Evolutionary conservation across 2,888 invertebrate genomes (phyloP).

Genomic region (Eupithecia inturbata): DNA sequence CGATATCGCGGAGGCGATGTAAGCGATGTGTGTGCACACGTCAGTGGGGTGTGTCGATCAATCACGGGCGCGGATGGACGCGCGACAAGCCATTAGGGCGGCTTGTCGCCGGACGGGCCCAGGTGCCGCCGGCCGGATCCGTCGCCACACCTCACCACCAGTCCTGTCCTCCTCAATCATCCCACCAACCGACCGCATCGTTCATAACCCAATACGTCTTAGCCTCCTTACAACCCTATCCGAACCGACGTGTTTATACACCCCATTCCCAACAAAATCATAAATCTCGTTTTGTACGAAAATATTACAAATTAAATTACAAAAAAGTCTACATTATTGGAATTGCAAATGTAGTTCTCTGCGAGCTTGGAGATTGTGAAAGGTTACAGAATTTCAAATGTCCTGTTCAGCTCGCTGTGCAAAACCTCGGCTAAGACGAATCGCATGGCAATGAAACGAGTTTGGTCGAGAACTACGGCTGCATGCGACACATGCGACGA

Average conservation of each 20-base stretch:
- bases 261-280: not conserved
- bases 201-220: conserved; percentile 50
- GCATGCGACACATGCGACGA: conserved; percentile 51
- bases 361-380: conserved; percentile 23
- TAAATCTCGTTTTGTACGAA: not conserved
- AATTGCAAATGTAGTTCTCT: conserved; percentile 25
- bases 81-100: conserved; percentile 80
- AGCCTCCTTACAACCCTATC: conserved; percentile 8
- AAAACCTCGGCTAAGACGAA: conserved; percentile 50
- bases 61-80: conserved; percentile 78
- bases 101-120: conserved; percentile 61
- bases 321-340: conserved; percentile 15
- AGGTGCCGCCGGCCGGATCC: conserved; percentile 63
- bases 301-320: conserved; percentile 7
- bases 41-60: conserved; percentile 77
- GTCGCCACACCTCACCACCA: conserved; percentile 50
- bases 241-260: not conserved
- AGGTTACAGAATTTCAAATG: conserved; percentile 30
- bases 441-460: conserved; percentile 52
- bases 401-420: conserved; percentile 31
- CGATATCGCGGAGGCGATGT: conserved; percentile 67
- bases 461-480: conserved; percentile 49
- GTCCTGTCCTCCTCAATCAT: conserved; percentile 65
- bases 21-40: conserved; percentile 72
- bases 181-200: conserved; percentile 55